Base-by-base conservation (phyloP, 2,113 vertebrate species). In the Eubucco bourcierii region DNA sequence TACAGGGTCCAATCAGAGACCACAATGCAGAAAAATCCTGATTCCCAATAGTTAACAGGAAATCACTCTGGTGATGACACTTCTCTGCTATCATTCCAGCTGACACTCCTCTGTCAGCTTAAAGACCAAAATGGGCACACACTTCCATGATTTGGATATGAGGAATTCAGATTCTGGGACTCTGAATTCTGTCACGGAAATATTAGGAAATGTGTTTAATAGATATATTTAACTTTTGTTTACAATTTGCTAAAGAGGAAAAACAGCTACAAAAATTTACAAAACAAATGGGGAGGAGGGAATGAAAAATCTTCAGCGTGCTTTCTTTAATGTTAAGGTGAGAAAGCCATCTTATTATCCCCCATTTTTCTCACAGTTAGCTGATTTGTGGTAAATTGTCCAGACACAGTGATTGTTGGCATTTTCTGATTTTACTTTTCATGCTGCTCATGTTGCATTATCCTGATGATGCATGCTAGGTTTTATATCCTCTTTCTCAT, bases 401-500 rank as follows among this genome's bases (percentile, higher is more conserved):
- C 31, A 68, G 70, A 72, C 2, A 47, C 80, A 6, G 25, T 72
- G 31, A 37, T 53, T 86, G 12, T 67, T 15, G 34, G 5, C 10
- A 37, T 92, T 84, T 94, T 92, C 44, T 78, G 0, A 3, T 80
- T 84, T 75, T 90, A 44, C 58, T 84, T 72, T 88, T 84, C 15
- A 16, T 47, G 23, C 53, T 81, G 6, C 15, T 90, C 2, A 8
- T 53, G 4, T 52, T 66, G 31, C 25, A 47, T 79, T 84, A 53
- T 67, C 86, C 71, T 78, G 44, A 44, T 93, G 77, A 79, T 56
- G 44, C 37, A 61, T 29, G 44, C 46, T 64, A 67, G 53, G 31
- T 95, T 93, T 93, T 90, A 84, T 75, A 84, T 50, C 7, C 20
- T 44, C 27, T 68, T 19, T 84, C 59, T 65, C 25, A 29, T 89